Conservation (phyloP, 2,797 vertebrate genomes). For the Paratrypauchen microcephalus region DNA sequence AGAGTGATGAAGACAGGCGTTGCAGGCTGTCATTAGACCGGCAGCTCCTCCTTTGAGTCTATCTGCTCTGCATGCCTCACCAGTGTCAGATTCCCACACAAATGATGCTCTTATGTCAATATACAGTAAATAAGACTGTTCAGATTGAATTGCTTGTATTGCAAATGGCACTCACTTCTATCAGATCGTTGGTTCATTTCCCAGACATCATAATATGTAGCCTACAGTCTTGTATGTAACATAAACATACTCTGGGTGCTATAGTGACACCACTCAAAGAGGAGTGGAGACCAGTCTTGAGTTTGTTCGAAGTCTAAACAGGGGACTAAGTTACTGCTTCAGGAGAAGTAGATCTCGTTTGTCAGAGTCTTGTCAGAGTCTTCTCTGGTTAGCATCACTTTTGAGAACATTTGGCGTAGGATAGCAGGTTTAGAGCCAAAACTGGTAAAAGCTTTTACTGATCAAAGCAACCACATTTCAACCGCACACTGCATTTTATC, state of each 20-base stretch:
- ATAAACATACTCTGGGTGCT: background rate
- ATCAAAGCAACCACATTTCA: background rate
- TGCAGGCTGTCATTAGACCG: slow-evolving; percentile 34
- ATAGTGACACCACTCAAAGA: background rate
- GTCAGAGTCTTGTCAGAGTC: background rate
- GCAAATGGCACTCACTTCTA: background rate
- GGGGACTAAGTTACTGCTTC: background rate
- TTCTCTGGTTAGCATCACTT: background rate
- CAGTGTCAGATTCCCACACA: background rate
- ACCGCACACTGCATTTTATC: slow-evolving; percentile 1
- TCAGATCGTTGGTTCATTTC: no score
- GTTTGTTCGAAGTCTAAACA: background rate
- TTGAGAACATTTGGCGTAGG: background rate
- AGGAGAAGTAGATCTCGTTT: background rate
- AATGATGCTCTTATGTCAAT: background rate
- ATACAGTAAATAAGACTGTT: background rate
- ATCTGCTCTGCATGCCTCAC: slow-evolving; percentile 3
- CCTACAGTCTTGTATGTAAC: background rate
- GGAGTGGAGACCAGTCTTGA: background rate
- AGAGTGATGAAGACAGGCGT: slow-evolving; percentile 28
- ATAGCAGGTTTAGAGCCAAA: background rate
- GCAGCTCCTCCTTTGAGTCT: background rate
- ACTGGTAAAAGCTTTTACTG: background rate
- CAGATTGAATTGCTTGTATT: background rate
- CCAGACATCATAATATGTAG: no score